Evolutionary conservation across 2,888 invertebrate genomes (phyloP), one percentile per base, ranked within the genome.

Genomic region (Drosophila cognata): DNA sequence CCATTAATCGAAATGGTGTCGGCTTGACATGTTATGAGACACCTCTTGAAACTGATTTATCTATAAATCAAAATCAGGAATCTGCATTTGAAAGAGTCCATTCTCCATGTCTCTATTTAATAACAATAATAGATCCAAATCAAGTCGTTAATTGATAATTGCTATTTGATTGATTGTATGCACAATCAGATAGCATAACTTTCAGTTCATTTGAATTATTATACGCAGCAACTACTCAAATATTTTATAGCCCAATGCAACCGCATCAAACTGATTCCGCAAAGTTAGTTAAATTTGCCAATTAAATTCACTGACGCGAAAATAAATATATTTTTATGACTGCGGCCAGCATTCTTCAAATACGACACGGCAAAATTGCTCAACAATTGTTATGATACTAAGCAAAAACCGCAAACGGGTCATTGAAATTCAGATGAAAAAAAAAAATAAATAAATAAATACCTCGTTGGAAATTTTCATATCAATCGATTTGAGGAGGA

Each of bases 251-350:
- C 8, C 50, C 8, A 13, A 18, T 28, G 35, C 36, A 28, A 29
- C 11, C 18, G 16, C 29, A 25, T 29, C 43, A 71, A 53, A 64
- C 58, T 46, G n/a, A 13, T 57, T 69, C 63, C 35, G 29, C 52
- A 63, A 73, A 63, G 35, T 63, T 75, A 71, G 77, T 77, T 75
- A 55, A 68, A 72, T 74, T 61, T 58, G 33, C n/a, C 51, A 51
- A 56, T 67, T 43, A 61, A 36, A 50, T 50, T 29, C 41, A 69
- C 59, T 56, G 61, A 81, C 25, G 43, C 7, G 4, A 36, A 1
- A 62, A 31, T 38, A 10, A 10, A 61, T 38, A 29, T 29, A 21
- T 10, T 31, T 38, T 16, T 4, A 4, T n/a, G 8, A 3, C 25
- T 51, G 21, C 50, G 57, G 46, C 7, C 36, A 28, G 51, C 41